A percentile compares a stretch with the other conserved stretches of the same genome.
phyloP scores from a whole-genome alignment of 2,113 vertebrate genomes.

The Chiloscyllium plagiosum region DNA sequence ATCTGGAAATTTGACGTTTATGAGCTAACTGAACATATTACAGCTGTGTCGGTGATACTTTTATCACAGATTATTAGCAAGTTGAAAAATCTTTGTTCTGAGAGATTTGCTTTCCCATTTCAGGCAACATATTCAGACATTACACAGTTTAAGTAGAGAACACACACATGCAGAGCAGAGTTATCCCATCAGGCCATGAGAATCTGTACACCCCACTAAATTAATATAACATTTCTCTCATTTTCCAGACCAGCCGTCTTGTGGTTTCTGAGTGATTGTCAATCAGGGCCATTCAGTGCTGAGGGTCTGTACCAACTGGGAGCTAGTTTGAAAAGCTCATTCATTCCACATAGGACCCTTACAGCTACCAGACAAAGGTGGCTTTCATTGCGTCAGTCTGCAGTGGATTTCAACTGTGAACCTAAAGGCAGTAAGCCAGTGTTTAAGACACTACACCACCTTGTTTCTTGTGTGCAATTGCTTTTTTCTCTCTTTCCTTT shows the following conservation, averaged over 20 bases:
- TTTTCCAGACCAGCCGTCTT: not conserved
- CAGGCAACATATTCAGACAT: not conserved
- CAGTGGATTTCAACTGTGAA: not conserved
- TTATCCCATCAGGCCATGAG: not conserved
- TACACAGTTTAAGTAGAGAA: not conserved
- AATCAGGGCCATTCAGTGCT: not conserved
- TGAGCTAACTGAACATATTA: not conserved
- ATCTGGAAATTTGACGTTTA: not conserved
- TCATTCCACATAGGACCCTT: slow-evolving; percentile 3
- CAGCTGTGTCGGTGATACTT: not conserved
- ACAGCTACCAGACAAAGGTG: slow-evolving; percentile 5
- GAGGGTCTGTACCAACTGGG: not conserved
- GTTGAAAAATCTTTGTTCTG: not conserved
- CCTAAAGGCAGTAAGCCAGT: slow-evolving; percentile 12
- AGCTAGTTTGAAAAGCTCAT: not conserved
- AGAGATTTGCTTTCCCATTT: not conserved
- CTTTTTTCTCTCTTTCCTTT: not conserved
- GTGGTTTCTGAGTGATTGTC: slow-evolving; percentile 5
- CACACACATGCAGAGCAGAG: not conserved
- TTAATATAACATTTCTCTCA: not conserved
- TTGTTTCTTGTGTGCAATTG: not conserved
- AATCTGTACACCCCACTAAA: not conserved
- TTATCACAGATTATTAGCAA: not conserved
- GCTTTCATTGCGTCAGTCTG: not conserved
- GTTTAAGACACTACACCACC: not conserved